Base-by-base conservation (phyloP, 2,797 vertebrate genomes). In the Hozukius guyotensis region DNA sequence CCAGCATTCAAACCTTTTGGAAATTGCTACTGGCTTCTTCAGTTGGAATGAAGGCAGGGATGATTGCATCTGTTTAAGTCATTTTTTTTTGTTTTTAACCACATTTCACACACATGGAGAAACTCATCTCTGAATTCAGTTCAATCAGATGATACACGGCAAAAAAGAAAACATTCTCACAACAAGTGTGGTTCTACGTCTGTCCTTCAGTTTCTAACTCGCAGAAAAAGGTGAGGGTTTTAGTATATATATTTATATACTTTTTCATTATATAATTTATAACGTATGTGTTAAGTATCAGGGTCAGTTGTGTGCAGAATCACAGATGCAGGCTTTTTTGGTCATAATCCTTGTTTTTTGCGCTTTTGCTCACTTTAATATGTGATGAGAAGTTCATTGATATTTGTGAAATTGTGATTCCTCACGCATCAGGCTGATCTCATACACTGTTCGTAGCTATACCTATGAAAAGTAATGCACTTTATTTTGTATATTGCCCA, bases 1-100 rank as follows among this genome's bases (percentile, higher is more conserved):
- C 29, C 25, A 68, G 68, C 49, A 67, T 82, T 85, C 77, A 83
- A 67, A 81, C 24, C 14, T 20, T 18, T 59, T 49, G 42, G 38
- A 55, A 80, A 83, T 73, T 70, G 71, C 69, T 34, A 2, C 61
- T 38, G 60, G 49, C 61, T 42, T 61, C 29, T 29, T 80, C 62
- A 36, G 70, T 52, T 31, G 63, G 77, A 80, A 34, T 34, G 24
- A 46, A 62, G 68, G 25, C 14, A 11, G 32, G 57, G 31, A 32
- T 10, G 6, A 69, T 56, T 76, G 60, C 34, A 72, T 73, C 61
- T 70, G 59, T 78, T 84, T 70, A 59, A 73, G 42, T 72, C 57
- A 83, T 88, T 78, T 49, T 18, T 6, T 34, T 32, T 61, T 32
- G 20, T n/a, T 32, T 62, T 36, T 78, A 49, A 49, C 59, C 59